These are phyloP conservation scores for Ptyas mucosa DNA, from an alignment of 2,113 vertebrate genomes.

Conservation along the genomic window DNA sequence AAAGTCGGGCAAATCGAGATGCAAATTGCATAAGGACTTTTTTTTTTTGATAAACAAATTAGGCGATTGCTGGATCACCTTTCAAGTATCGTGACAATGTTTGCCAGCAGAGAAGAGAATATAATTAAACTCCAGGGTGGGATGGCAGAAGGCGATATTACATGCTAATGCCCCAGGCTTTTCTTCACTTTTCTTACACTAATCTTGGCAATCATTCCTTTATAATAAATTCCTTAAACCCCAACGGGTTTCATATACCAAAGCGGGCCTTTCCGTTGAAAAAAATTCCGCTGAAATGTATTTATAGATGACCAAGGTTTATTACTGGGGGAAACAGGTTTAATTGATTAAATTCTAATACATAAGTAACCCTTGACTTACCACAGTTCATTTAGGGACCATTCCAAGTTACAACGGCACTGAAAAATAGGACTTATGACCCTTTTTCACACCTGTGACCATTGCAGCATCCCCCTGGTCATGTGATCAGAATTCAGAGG, in stretches of 20 bases:
- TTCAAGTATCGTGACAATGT: not conserved
- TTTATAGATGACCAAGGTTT: not conserved
- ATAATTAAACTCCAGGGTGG: not conserved
- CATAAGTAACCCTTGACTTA: too few relatives aligned
- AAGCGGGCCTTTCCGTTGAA: not conserved
- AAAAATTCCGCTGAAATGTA: not conserved
- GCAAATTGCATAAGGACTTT: slow-evolving; percentile 15
- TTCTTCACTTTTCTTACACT: not conserved
- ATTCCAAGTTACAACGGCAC: too few relatives aligned
- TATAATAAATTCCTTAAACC: not conserved
- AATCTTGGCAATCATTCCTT: not conserved
- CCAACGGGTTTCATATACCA: not conserved
- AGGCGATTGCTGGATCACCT: not conserved
- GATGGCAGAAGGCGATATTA: not conserved
- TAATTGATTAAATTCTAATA: not conserved
- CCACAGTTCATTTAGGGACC: too few relatives aligned
- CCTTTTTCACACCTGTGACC: too few relatives aligned
- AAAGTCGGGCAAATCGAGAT: not conserved
- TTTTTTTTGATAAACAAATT: slow-evolving; percentile 7
- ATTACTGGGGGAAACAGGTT: not conserved
- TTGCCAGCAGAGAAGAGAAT: not conserved
- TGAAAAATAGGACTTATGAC: too few relatives aligned
- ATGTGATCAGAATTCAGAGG: too few relatives aligned
- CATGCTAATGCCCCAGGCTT: not conserved
- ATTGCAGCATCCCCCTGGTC: too few relatives aligned